These are phyloP conservation scores for Okapia johnstoni DNA, from an alignment of 2,113 vertebrate species.

Conservation along the genomic window DNA sequence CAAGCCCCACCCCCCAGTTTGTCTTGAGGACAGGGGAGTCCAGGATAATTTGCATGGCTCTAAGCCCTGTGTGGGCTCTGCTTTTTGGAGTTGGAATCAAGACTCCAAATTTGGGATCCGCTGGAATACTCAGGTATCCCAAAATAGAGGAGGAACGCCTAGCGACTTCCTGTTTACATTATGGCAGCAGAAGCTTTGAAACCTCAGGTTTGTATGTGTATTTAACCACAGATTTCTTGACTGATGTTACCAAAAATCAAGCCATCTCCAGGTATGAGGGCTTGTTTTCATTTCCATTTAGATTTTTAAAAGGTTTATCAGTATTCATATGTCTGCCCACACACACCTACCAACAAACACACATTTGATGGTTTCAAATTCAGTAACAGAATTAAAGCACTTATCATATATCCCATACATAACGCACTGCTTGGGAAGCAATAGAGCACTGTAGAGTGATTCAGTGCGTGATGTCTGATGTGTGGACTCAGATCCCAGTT, in stretches of 20 bases:
- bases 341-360: neutral
- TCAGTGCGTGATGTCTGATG: neutral
- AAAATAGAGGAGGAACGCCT: neutral
- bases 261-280: neutral
- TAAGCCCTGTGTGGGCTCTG: neutral
- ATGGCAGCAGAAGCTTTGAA: neutral
- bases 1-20: neutral
- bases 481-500: neutral
- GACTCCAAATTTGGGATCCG: neutral
- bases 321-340: neutral
- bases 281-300: neutral
- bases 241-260: neutral
- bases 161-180: neutral
- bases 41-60: neutral
- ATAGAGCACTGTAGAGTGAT: neutral
- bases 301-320: neutral
- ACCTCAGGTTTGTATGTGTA: neutral
- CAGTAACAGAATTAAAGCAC: neutral
- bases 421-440: neutral
- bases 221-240: neutral
- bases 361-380: neutral
- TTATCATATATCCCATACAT: neutral
- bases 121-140: neutral
- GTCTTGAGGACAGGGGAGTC: neutral
- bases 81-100: neutral